A percentile compares a stretch with the other conserved stretches of the same genome.
phyloP scores from a whole-genome alignment of 2,888 invertebrate genomes.

The Rhodophaea formosa region DNA sequence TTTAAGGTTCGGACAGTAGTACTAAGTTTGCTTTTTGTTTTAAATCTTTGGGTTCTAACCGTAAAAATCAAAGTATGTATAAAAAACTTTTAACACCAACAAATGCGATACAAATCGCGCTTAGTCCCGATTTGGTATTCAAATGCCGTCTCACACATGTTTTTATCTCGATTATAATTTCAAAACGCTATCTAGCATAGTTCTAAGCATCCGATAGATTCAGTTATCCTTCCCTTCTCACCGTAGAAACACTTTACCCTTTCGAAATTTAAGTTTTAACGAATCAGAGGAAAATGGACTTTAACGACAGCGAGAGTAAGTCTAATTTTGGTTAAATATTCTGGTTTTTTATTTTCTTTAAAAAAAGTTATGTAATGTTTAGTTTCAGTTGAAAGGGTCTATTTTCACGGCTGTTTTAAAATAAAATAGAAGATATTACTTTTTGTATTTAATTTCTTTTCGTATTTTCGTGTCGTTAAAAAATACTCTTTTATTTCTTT shows the following conservation, averaged over 20 bases:
- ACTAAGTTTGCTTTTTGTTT: no score
- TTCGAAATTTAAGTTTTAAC: not conserved
- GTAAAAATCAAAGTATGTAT: not conserved
- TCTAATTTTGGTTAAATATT: slow-evolving; percentile 6
- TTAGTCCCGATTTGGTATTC: slow-evolving; percentile 56
- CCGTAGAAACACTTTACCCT: not conserved
- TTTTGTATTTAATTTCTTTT: no score
- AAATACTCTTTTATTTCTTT: no score
- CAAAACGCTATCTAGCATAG: slow-evolving; percentile 55
- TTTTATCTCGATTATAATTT: slow-evolving; percentile 66
- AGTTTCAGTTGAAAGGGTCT: no score
- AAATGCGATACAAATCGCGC: slow-evolving; percentile 11
- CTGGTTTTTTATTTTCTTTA: no score
- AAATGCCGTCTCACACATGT: slow-evolving; percentile 59
- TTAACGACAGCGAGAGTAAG: slow-evolving; percentile 24
- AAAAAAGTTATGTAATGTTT: no score
- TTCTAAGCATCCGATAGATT: slow-evolving; percentile 40
- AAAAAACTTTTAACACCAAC: slow-evolving; percentile 15
- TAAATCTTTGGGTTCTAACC: not conserved
- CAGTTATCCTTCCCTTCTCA: slow-evolving; percentile 27
- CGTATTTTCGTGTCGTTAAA: no score
- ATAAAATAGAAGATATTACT: no score
- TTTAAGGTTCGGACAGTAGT: no score
- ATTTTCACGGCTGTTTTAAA: no score
- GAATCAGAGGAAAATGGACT: slow-evolving; percentile 28